These are phyloP conservation scores for Oryctes rhinoceros DNA, from an alignment of 1,140 invertebrate species.

Conservation along the genomic window DNA sequence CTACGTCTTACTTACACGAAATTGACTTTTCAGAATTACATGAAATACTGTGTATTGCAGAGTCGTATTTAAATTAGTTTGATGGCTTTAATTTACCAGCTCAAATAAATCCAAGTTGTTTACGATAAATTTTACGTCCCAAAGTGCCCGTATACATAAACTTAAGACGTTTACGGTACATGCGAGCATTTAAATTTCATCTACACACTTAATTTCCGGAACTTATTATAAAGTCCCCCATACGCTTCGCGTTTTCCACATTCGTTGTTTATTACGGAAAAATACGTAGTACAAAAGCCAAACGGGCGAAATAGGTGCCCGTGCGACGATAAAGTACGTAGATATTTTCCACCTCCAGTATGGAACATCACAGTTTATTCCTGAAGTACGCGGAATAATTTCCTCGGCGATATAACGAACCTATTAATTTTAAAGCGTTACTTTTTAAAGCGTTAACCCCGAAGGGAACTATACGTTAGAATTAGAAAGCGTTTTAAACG, in stretches of 20 bases:
- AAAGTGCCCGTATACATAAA: too few relatives aligned
- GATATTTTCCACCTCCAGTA: neutral
- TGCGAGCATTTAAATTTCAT: neutral
- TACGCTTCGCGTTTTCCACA: neutral
- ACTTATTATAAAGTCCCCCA: neutral
- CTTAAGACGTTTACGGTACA: neutral
- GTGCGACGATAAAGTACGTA: neutral
- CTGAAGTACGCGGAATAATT: neutral
- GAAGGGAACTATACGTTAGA: constrained; percentile 3
- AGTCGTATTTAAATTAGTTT: too few relatives aligned
- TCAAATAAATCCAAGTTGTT: too few relatives aligned
- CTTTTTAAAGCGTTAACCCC: neutral
- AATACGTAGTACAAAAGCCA: neutral
- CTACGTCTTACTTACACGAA: too few relatives aligned
- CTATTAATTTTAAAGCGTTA: constrained; percentile 12
- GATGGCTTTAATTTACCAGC: too few relatives aligned
- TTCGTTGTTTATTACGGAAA: neutral
- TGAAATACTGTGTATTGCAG: too few relatives aligned
- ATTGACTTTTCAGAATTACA: too few relatives aligned
- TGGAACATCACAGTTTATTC: neutral
- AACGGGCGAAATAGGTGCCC: neutral
- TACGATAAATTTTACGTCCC: too few relatives aligned
- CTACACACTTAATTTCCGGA: neutral
- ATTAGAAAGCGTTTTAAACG: constrained; percentile 17
- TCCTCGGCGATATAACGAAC: neutral